These are phyloP conservation scores for Chelmon rostratus DNA, from an alignment of 2,797 vertebrate species.

Conservation along the genomic window DNA sequence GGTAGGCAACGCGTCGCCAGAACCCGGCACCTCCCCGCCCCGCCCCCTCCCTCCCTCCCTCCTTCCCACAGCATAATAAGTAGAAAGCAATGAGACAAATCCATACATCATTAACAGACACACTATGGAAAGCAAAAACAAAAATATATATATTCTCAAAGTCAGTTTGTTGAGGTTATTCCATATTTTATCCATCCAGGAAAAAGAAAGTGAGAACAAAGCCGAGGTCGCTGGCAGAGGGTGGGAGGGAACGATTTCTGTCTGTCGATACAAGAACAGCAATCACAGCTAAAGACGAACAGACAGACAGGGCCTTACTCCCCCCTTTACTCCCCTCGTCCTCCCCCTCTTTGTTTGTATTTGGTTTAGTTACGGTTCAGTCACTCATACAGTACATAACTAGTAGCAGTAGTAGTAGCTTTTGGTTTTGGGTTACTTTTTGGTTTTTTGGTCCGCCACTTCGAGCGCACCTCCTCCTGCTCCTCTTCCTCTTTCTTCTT, in stretches of 20 bases:
- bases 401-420: conserved; percentile 78
- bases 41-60: background rate
- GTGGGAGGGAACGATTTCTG: conserved; percentile 56
- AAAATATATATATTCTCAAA: conserved; percentile 82
- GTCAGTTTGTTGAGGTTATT: conserved; percentile 86
- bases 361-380: conserved; percentile 82
- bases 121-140: conserved; percentile 79
- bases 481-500: conserved; percentile 32
- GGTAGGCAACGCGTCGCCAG: conserved; percentile 68
- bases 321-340: conserved; percentile 55
- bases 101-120: conserved; percentile 82
- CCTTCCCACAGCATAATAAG: conserved; percentile 64
- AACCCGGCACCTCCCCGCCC: conserved; percentile 5
- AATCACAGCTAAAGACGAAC: conserved; percentile 77
- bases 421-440: conserved; percentile 84
- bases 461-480: conserved; percentile 65
- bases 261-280: conserved; percentile 71
- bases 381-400: conserved; percentile 69
- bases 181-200: conserved; percentile 80
- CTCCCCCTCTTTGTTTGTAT: conserved; percentile 78
- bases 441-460: conserved; percentile 76
- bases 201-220: conserved; percentile 73
- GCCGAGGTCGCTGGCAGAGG: conserved; percentile 48
- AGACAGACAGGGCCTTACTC: conserved; percentile 67
- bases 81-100: conserved; percentile 83